phyloP scores from a whole-genome alignment of 2,888 invertebrate species.

The Ommatoiulus sabulosus region DNA sequence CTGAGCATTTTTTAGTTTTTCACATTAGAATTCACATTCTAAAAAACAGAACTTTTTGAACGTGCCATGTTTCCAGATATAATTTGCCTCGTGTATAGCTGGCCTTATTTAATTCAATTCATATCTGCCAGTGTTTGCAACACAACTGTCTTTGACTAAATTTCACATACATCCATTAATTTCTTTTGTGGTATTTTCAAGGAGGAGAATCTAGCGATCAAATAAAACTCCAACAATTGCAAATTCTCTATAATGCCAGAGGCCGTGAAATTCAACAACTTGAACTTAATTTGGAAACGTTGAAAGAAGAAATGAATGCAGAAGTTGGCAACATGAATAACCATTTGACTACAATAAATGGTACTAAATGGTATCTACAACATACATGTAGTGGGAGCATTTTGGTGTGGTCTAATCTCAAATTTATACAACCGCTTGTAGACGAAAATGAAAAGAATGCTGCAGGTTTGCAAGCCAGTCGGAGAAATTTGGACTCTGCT shows the following conservation, averaged over 20 bases:
- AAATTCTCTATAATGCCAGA: constrained; percentile 60
- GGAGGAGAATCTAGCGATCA: constrained; percentile 45
- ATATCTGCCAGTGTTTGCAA: not conserved
- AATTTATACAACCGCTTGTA: not conserved
- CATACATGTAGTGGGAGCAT: not conserved
- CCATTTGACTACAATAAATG: not conserved
- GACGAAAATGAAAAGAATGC: constrained; percentile 3
- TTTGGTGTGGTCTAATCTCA: not conserved
- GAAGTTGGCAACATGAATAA: not conserved
- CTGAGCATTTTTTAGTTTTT: too few species aligned
- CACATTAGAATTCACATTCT: too few species aligned
- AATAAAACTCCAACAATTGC: constrained; percentile 55
- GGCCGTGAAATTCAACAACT: constrained; percentile 58
- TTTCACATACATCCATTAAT: not conserved
- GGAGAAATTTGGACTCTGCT: constrained; percentile 2
- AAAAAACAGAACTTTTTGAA: too few species aligned
- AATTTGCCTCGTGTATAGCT: too few species aligned
- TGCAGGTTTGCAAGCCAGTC: not conserved
- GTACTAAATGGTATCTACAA: not conserved
- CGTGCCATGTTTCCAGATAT: too few species aligned
- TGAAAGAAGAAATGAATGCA: constrained; percentile 6
- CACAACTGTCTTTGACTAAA: not conserved
- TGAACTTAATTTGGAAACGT: constrained; percentile 52
- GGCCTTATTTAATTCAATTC: too few species aligned
- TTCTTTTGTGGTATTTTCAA: not conserved